Conservation (phyloP, 2,113 vertebrate species). For the Urocynchramus pylzowi region DNA sequence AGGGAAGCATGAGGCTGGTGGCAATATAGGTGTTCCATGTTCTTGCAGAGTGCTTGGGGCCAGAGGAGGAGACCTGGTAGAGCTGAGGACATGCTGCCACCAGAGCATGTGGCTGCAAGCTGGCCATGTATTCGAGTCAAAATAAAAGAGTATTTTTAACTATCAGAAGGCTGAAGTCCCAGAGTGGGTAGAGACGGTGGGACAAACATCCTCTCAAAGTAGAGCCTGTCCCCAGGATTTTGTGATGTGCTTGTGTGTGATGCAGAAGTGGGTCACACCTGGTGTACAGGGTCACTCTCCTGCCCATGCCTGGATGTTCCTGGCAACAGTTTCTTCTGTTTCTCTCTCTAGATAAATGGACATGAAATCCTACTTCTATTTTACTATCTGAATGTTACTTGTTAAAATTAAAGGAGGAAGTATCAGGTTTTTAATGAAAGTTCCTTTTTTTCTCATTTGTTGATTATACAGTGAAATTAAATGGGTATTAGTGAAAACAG, state of each 20-base stretch:
- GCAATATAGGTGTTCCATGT: not conserved
- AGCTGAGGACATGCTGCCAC: not conserved
- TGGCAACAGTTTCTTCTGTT: not conserved
- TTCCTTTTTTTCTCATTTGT: not conserved
- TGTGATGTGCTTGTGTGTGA: not conserved
- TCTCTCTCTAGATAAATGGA: not conserved
- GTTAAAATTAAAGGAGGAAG: not conserved
- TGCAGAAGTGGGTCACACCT: not conserved
- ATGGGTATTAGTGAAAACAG: not conserved
- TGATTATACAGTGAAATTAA: not conserved
- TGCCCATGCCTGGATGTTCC: accelerated
- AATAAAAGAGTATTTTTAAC: not conserved
- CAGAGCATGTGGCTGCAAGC: not conserved
- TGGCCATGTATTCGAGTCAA: not conserved
- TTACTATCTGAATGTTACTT: not conserved
- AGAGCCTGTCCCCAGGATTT: not conserved
- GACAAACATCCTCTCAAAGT: not conserved
- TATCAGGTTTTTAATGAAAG: not conserved
- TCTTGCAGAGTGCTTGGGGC: not conserved
- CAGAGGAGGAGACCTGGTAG: not conserved
- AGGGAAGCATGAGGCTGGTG: not conserved
- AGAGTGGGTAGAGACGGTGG: accelerated
- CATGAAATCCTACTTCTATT: not conserved
- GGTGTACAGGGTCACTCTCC: not conserved
- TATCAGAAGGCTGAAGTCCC: not conserved